phyloP scores from a whole-genome alignment of 2,113 vertebrate species.

The Dunckerocampus dactyliophorus region DNA sequence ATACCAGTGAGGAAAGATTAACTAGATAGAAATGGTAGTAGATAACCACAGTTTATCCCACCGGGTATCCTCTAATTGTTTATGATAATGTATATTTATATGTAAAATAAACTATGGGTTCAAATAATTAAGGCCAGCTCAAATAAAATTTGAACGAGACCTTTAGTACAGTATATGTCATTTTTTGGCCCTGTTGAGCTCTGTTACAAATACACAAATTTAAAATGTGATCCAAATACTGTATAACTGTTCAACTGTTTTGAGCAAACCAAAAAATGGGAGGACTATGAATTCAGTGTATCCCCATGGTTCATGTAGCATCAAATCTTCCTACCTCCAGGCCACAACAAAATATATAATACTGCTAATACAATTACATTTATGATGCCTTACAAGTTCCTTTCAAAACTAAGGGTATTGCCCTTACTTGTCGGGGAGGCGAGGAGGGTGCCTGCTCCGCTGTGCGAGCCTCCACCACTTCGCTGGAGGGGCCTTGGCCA shows the following conservation, averaged over 20 bases:
- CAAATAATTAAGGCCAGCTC: too few relatives aligned
- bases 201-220: background rate
- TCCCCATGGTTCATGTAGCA: background rate
- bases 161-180: too few relatives aligned
- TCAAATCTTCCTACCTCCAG: background rate
- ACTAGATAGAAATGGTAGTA: too few relatives aligned
- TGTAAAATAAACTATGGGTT: too few relatives aligned
- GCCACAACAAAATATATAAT: background rate
- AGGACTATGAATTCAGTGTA: background rate
- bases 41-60: background rate
- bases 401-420: background rate
- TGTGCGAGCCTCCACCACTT: constrained; percentile 88
- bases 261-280: too few relatives aligned
- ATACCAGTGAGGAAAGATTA: too few relatives aligned
- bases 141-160: too few relatives aligned
- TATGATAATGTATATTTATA: background rate
- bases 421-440: constrained; percentile 87
- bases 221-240: too few relatives aligned
- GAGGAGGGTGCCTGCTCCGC: constrained; percentile 96
- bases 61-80: background rate
- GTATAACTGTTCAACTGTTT: too few relatives aligned
- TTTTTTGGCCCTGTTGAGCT: too few relatives aligned
- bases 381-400: too few relatives aligned
- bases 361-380: background rate
- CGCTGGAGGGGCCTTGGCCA: constrained; percentile 88